Percentiles rank a stretch among this genome's conserved stretches.
Evolutionary conservation across 2,888 invertebrate genomes (phyloP).

Genomic region (Nomada goodeniana): DNA sequence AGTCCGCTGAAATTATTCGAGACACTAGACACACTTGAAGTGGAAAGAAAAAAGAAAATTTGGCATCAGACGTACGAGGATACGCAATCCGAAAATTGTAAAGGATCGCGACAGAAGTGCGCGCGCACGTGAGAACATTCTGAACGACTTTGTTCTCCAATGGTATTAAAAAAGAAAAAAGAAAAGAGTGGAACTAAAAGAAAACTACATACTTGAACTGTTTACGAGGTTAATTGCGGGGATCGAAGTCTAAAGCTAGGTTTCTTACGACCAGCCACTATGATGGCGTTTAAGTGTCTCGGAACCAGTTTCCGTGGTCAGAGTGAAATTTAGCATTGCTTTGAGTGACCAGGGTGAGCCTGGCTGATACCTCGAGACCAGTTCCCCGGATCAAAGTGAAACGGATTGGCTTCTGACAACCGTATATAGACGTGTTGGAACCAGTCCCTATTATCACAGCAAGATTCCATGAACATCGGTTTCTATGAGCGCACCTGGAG

Average conservation of each 20-base stretch:
- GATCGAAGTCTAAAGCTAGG: not conserved
- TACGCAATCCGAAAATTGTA: no score
- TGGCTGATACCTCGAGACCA: conserved; percentile 21
- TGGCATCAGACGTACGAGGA: no score
- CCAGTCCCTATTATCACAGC: conserved; percentile 36
- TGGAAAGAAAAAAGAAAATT: no score
- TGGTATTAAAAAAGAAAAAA: not conserved
- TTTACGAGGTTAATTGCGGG: conserved; percentile 14
- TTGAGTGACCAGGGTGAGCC: not conserved
- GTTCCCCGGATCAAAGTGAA: conserved; percentile 36
- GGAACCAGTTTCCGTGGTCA: conserved; percentile 10
- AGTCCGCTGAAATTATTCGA: no score
- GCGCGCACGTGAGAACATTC: no score
- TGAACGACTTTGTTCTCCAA: not conserved
- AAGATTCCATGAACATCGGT: conserved; percentile 12
- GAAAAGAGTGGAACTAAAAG: not conserved
- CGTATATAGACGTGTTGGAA: conserved; percentile 32
- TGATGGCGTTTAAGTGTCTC: not conserved
- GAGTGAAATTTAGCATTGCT: conserved; percentile 18
- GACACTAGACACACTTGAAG: no score
- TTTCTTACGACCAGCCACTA: not conserved
- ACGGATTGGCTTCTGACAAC: conserved; percentile 30
- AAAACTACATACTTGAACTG: not conserved
- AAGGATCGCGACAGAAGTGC: no score
- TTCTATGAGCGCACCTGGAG: conserved; percentile 15